Evolutionary conservation across 2,797 vertebrate species (phyloP).

Genomic region (Sebastes diploproa): DNA sequence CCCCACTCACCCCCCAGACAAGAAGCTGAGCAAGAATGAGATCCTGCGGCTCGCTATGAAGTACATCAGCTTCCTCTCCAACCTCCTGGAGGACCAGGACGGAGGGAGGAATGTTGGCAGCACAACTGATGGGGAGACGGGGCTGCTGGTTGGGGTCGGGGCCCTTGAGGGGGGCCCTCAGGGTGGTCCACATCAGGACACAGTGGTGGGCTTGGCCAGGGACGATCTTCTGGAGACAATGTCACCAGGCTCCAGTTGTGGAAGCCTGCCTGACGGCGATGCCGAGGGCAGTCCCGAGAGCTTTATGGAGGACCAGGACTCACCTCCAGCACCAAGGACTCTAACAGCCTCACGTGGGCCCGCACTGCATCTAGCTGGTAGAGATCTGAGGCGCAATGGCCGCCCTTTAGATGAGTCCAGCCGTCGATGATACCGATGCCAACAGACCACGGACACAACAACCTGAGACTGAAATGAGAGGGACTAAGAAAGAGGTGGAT

Average conservation of each 20-base stretch:
- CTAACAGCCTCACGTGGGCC: constrained; percentile 81
- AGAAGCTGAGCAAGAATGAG: constrained; percentile 82
- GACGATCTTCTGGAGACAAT: constrained; percentile 92
- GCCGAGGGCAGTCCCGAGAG: constrained; percentile 93
- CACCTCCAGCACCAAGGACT: constrained; percentile 80
- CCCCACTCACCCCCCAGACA: constrained; percentile 81
- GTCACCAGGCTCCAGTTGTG: constrained; percentile 94
- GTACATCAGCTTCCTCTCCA: constrained; percentile 82
- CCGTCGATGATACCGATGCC: constrained; percentile 72
- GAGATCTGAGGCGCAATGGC: constrained; percentile 80
- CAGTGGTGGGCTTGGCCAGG: constrained; percentile 81
- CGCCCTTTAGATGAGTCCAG: constrained; percentile 73
- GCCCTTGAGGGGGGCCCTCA: constrained; percentile 88
- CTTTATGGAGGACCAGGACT: constrained; percentile 91
- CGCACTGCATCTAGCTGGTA: constrained; percentile 82
- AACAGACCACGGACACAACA: constrained; percentile 12
- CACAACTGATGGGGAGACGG: constrained; percentile 71
- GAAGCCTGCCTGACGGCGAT: constrained; percentile 91
- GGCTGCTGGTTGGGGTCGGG: constrained; percentile 88
- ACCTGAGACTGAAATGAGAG: constrained; percentile 34
- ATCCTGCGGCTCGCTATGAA: constrained; percentile 82
- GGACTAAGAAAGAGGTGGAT: constrained; percentile 31
- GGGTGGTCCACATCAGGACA: constrained; percentile 68
- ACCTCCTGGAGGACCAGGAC: constrained; percentile 80
- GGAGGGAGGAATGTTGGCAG: constrained; percentile 72